phyloP scores from a whole-genome alignment of 2,797 vertebrate species.

The Characodon lateralis region DNA sequence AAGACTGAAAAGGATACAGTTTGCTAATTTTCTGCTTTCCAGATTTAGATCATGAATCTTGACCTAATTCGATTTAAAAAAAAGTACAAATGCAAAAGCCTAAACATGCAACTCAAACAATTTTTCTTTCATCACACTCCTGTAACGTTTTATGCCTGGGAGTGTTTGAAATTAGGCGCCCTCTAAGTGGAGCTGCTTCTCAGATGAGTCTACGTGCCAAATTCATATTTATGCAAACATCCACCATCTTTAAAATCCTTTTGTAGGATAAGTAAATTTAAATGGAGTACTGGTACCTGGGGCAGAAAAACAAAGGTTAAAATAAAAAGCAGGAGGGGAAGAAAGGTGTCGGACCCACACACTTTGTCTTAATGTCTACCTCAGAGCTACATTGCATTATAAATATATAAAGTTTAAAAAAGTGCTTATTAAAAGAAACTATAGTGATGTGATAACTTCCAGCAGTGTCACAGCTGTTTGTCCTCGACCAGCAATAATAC shows the following conservation, averaged over 20 bases:
- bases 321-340: slow-evolving; percentile 40
- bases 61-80: slow-evolving; percentile 43
- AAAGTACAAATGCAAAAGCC: slow-evolving; percentile 41
- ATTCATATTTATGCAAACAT: neutral
- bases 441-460: slow-evolving; percentile 68
- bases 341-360: slow-evolving; percentile 52
- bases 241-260: slow-evolving; percentile 1
- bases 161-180: neutral
- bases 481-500: slow-evolving; percentile 69
- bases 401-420: slow-evolving; percentile 80
- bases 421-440: slow-evolving; percentile 82
- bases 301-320: slow-evolving; percentile 27
- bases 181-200: slow-evolving; percentile 57
- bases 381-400: slow-evolving; percentile 70
- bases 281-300: slow-evolving; percentile 25
- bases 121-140: neutral
- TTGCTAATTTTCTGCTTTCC: slow-evolving; percentile 60
- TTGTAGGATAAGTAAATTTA: too few species aligned
- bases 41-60: slow-evolving; percentile 49
- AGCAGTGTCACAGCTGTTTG: slow-evolving; percentile 71
- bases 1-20: slow-evolving; percentile 38
- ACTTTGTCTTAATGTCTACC: slow-evolving; percentile 47
- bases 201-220: neutral
- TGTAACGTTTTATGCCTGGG: neutral
- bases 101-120: slow-evolving; percentile 33